Evolutionary conservation across 2,888 invertebrate genomes (phyloP).

Genomic region (Euzophera pinguis): DNA sequence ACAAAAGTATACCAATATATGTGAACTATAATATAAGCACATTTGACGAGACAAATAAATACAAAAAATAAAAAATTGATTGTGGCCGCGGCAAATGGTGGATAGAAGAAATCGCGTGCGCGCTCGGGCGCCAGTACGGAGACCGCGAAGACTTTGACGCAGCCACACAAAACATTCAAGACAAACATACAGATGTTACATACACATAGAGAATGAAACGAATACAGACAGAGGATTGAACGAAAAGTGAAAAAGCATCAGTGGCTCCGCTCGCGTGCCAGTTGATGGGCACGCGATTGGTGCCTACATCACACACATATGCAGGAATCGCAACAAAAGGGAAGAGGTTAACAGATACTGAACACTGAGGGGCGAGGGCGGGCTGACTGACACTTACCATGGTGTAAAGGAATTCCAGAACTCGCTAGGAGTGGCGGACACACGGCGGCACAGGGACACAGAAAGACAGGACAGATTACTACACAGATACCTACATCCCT

Average conservation of each 20-base stretch:
- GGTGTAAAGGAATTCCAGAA: slow-evolving; percentile 99
- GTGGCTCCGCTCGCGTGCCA: slow-evolving; percentile 69
- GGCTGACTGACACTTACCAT: slow-evolving; percentile 94
- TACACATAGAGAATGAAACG: slow-evolving; percentile 81
- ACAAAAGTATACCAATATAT: slow-evolving; percentile 69
- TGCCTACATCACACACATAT: slow-evolving; percentile 76
- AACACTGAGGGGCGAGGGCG: slow-evolving; percentile 81
- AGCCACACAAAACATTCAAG: slow-evolving; percentile 75
- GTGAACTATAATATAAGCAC: slow-evolving; percentile 76
- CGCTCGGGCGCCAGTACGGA: slow-evolving; percentile 33
- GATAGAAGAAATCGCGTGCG: slow-evolving; percentile 34
- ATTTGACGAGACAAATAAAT: slow-evolving; percentile 79
- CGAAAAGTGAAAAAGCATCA: slow-evolving; percentile 74
- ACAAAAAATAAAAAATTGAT: slow-evolving; percentile 65
- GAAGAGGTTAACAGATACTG: slow-evolving; percentile 77
- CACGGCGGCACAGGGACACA: slow-evolving; percentile 85
- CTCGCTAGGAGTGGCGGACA: slow-evolving; percentile 92
- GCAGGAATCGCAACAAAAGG: slow-evolving; percentile 79
- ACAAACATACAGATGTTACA: slow-evolving; percentile 81
- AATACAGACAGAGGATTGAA: slow-evolving; percentile 78
- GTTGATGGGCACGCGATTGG: slow-evolving; percentile 65
- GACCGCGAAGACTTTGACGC: slow-evolving; percentile 54
- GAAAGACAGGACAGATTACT: slow-evolving; percentile 83
- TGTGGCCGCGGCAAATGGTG: slow-evolving; percentile 70
- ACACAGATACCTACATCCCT: slow-evolving; percentile 81